phyloP scores from a whole-genome alignment of 2,888 invertebrate species.

The Coecobrya sp. region DNA sequence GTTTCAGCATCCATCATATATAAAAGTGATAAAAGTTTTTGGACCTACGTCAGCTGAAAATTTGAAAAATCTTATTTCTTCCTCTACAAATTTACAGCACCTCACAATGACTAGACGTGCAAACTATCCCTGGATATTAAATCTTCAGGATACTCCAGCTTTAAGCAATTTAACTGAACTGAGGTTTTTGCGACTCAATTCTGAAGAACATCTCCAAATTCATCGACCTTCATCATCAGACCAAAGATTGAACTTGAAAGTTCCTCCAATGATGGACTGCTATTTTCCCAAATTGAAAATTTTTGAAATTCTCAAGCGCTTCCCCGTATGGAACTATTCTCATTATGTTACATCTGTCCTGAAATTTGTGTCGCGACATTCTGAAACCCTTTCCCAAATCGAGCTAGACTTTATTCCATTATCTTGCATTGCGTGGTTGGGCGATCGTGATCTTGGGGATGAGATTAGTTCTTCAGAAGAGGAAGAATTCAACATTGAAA shows the following conservation, averaged over 20 bases:
- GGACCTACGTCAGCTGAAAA: constrained; percentile 83
- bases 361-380: constrained; percentile 83
- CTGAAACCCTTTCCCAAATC: constrained; percentile 79
- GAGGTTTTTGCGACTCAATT: constrained; percentile 82
- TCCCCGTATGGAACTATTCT: constrained; percentile 83
- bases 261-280: constrained; percentile 84
- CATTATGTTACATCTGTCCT: constrained; percentile 82
- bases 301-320: constrained; percentile 84
- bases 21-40: constrained; percentile 83
- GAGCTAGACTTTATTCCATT: constrained; percentile 83
- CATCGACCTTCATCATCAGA: constrained; percentile 49
- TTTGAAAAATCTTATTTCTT: constrained; percentile 81
- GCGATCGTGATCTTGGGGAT: constrained; percentile 70
- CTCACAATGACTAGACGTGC: constrained; percentile 82
- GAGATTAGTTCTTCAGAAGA: constrained; percentile 78
- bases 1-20: constrained; percentile 82
- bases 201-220: constrained; percentile 81
- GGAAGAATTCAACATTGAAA: constrained; percentile 70
- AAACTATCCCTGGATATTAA: constrained; percentile 84
- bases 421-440: constrained; percentile 80
- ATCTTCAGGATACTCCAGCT: constrained; percentile 83
- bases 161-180: constrained; percentile 80
- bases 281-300: constrained; percentile 81
- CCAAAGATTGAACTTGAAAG: constrained; percentile 59
- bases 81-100: constrained; percentile 81